Evolutionary conservation across 2,888 invertebrate species (phyloP).

Genomic region (Subacronicta megacephala): DNA sequence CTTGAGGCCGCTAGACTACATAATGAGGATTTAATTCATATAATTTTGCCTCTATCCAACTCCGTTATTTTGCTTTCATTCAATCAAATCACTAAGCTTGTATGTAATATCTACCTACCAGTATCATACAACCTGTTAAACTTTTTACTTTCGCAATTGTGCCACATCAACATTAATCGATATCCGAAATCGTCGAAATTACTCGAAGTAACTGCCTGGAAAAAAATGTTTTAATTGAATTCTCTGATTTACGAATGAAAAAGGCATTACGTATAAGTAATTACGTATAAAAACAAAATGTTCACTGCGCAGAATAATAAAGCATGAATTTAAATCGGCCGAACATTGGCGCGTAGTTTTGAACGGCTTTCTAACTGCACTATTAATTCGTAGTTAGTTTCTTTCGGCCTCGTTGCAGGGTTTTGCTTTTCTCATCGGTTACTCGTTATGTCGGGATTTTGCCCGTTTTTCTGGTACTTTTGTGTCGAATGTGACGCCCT

Average conservation of each 20-base stretch:
- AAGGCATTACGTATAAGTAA: conserved; percentile 11
- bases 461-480: conserved; percentile 67
- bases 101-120: no score
- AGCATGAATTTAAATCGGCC: conserved; percentile 41
- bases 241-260: conserved; percentile 13
- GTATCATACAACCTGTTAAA: no score
- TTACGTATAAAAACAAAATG: conserved; percentile 17
- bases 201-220: background rate
- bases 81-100: no score
- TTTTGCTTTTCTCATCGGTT: conserved; percentile 72
- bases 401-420: conserved; percentile 66
- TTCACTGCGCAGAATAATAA: conserved; percentile 20
- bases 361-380: conserved; percentile 62
- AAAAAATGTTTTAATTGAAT: conserved; percentile 25
- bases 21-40: no score
- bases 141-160: no score
- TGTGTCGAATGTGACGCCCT: conserved; percentile 59
- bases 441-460: conserved; percentile 70
- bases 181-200: background rate
- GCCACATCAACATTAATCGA: background rate
- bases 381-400: conserved; percentile 78
- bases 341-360: conserved; percentile 55
- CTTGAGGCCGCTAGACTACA: no score
- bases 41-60: no score
- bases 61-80: no score